These are phyloP conservation scores for Macroglossus sobrinus DNA, from an alignment of 2,113 vertebrate genomes.

Conservation along the genomic window DNA sequence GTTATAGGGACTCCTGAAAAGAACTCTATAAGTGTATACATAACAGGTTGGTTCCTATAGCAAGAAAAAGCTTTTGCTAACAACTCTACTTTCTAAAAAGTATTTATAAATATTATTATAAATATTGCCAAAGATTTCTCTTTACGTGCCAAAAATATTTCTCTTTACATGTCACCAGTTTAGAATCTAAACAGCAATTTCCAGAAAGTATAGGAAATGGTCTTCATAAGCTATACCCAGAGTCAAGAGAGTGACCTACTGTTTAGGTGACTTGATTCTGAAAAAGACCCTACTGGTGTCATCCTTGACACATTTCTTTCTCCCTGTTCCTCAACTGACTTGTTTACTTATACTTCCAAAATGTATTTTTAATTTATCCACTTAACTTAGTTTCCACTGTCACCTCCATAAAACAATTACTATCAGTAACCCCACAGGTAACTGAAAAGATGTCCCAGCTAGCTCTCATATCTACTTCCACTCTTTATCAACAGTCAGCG, in stretches of 20 bases:
- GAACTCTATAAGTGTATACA: neutral
- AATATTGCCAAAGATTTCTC: neutral
- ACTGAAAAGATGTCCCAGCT: neutral
- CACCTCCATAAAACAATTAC: neutral
- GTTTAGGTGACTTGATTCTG: neutral
- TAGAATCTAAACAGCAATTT: neutral
- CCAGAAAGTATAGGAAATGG: neutral
- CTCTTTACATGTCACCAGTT: neutral
- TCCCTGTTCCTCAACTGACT: fast-evolving
- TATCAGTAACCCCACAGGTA: neutral
- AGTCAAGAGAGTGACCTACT: neutral
- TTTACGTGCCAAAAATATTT: neutral
- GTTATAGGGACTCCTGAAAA: neutral
- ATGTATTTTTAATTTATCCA: neutral
- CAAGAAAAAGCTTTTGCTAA: neutral
- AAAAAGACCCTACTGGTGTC: neutral
- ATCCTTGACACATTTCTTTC: neutral
- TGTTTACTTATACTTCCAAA: neutral
- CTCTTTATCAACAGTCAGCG: neutral
- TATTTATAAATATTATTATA: neutral
- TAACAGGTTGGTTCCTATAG: neutral
- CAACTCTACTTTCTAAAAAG: neutral
- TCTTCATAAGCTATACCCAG: neutral
- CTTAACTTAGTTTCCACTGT: neutral
- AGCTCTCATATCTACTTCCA: neutral